A percentile compares a stretch with the other conserved stretches of the same genome.
These are phyloP conservation scores for Diploscapter pachys DNA, from an alignment of 1,140 invertebrate genomes.

Conservation along the genomic window DNA sequence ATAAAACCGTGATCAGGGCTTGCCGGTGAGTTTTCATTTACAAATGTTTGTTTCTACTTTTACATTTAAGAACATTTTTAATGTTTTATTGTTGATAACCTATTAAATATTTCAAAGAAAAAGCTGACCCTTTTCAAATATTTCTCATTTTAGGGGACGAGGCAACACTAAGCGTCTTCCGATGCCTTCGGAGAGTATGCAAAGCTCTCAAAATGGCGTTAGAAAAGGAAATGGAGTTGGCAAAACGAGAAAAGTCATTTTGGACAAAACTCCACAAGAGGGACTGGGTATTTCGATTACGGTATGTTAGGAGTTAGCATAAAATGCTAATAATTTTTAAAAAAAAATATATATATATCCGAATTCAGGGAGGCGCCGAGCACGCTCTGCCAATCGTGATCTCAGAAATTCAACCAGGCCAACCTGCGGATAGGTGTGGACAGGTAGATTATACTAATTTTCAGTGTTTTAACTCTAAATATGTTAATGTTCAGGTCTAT, in stretches of 20 bases:
- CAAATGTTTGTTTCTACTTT: neutral
- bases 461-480: neutral
- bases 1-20: constrained; percentile 50
- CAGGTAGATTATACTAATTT: constrained; percentile 8
- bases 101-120: neutral
- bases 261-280: constrained; percentile 70
- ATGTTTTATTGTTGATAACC: neutral
- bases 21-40: constrained; percentile 40
- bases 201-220: constrained; percentile 10
- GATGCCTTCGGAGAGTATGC: constrained; percentile 4
- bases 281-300: constrained; percentile 78
- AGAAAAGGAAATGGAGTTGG: constrained; percentile 61
- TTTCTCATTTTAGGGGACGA: constrained; percentile 21
- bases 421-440: constrained; percentile 69
- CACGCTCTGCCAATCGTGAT: constrained; percentile 82
- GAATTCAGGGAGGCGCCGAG: constrained; percentile 73
- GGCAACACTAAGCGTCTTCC: constrained; percentile 32
- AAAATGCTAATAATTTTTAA: neutral
- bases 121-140: neutral
- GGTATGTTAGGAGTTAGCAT: constrained; percentile 39
- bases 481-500: constrained; percentile 65
- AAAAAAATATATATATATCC: constrained; percentile 8
- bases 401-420: constrained; percentile 75
- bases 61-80: neutral
- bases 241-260: constrained; percentile 60